Percentiles rank a stretch among this genome's conserved stretches.
These are phyloP conservation scores for Tridacna crocea DNA, from an alignment of 2,888 invertebrate genomes.

Conservation along the genomic window DNA sequence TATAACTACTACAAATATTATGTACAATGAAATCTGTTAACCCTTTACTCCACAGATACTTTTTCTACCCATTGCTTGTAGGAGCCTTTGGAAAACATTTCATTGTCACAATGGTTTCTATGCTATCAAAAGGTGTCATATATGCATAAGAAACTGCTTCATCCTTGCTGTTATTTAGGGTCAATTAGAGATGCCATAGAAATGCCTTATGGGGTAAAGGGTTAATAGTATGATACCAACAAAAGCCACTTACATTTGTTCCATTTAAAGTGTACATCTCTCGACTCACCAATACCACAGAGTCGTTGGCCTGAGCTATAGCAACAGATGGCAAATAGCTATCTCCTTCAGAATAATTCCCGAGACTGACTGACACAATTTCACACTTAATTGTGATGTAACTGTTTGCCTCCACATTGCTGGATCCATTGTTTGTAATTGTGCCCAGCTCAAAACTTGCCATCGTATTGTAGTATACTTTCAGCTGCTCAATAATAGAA, in stretches of 20 bases:
- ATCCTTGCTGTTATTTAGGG: too few species aligned
- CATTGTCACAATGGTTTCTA: too few species aligned
- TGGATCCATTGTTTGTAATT: background rate
- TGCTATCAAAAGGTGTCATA: too few species aligned
- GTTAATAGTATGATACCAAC: too few species aligned
- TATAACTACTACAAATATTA: too few species aligned
- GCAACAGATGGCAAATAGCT: constrained; percentile 2
- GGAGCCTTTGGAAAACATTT: too few species aligned
- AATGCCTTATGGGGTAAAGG: too few species aligned
- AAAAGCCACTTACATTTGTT: background rate
- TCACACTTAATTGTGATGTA: background rate
- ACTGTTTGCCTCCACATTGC: background rate
- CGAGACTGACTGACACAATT: background rate
- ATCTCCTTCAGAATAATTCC: background rate
- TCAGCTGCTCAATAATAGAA: background rate
- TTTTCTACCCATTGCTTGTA: too few species aligned
- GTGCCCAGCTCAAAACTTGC: background rate
- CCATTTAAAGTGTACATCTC: background rate
- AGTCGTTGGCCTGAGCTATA: background rate
- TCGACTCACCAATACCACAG: background rate
- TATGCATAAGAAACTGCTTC: too few species aligned
- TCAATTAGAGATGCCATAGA: too few species aligned
- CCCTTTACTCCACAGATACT: too few species aligned
- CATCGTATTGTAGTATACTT: constrained; percentile 1
- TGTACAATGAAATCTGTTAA: too few species aligned